These are phyloP conservation scores for Antrozous pallidus DNA, from an alignment of 2,797 vertebrate species.

Conservation along the genomic window DNA sequence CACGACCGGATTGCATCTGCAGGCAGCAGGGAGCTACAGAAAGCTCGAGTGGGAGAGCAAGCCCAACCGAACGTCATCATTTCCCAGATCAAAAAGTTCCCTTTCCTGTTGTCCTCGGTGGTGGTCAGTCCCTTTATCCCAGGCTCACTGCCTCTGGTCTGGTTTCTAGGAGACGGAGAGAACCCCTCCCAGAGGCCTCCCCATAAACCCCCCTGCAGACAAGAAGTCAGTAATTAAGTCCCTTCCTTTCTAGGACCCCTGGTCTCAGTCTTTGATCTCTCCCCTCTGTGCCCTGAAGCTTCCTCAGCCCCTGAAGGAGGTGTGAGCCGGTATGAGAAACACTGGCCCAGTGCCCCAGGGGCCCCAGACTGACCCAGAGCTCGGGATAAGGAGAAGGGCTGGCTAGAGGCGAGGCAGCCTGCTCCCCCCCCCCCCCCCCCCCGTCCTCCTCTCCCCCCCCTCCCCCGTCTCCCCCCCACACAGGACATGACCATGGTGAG, in stretches of 20 bases:
- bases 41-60: neutral
- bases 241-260: constrained; percentile 30
- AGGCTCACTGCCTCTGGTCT: constrained; percentile 15
- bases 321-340: constrained; percentile 19
- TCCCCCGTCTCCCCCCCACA: neutral
- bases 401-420: neutral
- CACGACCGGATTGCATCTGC: neutral
- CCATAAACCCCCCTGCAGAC: constrained; percentile 40
- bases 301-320: neutral
- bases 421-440: neutral
- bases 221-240: constrained; percentile 61
- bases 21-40: neutral
- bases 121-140: neutral
- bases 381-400: neutral
- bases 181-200: neutral
- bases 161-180: constrained; percentile 62
- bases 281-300: neutral
- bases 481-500: neutral
- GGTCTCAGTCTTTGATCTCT: constrained; percentile 67
- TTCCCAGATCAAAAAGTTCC: constrained; percentile 6
- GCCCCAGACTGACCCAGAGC: neutral
- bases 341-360: neutral
- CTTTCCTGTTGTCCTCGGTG: neutral
- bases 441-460: too few species aligned
- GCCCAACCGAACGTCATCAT: neutral